These are phyloP conservation scores for Hippopotamyrus pictus DNA, from an alignment of 2,797 vertebrate genomes.

Conservation along the genomic window DNA sequence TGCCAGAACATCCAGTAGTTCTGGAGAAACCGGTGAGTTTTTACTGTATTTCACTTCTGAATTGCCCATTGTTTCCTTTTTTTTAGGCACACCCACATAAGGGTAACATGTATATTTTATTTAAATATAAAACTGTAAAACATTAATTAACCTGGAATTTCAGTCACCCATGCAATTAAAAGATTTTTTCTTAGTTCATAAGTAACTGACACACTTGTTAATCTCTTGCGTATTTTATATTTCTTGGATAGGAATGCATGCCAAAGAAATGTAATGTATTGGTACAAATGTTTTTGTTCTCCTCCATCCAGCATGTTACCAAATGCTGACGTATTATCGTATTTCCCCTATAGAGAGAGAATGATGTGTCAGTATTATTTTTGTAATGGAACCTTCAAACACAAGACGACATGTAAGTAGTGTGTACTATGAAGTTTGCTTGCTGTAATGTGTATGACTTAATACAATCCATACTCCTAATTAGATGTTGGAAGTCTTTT, in stretches of 20 bases:
- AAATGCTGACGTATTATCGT: not conserved
- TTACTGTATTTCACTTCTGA: slow-evolving; percentile 19
- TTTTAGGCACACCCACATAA: not conserved
- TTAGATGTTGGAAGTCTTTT: not conserved
- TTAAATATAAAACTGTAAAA: not conserved
- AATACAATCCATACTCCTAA: not conserved
- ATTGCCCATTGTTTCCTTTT: slow-evolving; percentile 5
- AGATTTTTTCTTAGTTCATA: not conserved
- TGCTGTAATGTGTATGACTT: not conserved
- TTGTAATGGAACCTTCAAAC: not conserved
- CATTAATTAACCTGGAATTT: not conserved
- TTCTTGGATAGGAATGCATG: not conserved
- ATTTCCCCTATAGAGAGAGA: slow-evolving; percentile 21
- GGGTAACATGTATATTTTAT: not conserved
- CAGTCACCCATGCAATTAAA: not conserved
- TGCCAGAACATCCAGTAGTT: slow-evolving; percentile 65
- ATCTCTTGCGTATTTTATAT: not conserved
- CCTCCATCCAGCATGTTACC: not conserved
- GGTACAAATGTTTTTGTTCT: not conserved
- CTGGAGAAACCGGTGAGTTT: slow-evolving; percentile 56
- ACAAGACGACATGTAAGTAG: slow-evolving; percentile 11
- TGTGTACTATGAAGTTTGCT: not conserved
- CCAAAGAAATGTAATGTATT: not conserved
- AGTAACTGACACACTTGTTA: not conserved
- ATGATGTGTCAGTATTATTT: slow-evolving; percentile 7